Conservation (phyloP, 1,140 invertebrate genomes). For the Bombus pyrosoma region DNA sequence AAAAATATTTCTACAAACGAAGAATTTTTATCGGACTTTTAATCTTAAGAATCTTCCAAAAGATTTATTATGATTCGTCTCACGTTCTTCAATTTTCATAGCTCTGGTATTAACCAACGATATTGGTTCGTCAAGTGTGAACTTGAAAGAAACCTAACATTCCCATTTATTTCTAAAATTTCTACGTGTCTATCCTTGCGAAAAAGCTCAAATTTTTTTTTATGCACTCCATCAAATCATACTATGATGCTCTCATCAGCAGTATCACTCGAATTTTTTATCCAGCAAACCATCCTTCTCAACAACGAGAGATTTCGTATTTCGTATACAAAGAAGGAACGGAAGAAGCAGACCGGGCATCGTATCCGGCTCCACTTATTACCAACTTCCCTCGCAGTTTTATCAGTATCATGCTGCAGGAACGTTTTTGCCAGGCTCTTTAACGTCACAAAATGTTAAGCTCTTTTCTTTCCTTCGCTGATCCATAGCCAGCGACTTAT, state of each 20-base stretch:
- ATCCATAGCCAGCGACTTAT: conserved; percentile 22
- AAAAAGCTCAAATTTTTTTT: not conserved
- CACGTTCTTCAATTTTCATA: too few relatives aligned
- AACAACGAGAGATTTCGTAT: not conserved
- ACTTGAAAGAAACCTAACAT: not conserved
- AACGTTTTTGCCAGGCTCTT: conserved; percentile 8
- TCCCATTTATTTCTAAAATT: not conserved
- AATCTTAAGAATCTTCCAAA: too few relatives aligned
- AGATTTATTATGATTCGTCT: too few relatives aligned
- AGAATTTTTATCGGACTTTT: not conserved
- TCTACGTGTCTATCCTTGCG: not conserved
- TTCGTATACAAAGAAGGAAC: not conserved
- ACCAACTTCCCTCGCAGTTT: not conserved
- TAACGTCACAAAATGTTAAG: conserved; percentile 29
- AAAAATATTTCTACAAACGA: not conserved
- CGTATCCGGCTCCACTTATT: conserved; percentile 12
- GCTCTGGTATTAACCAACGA: not conserved
- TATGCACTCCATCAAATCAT: too few relatives aligned
- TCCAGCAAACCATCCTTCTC: not conserved
- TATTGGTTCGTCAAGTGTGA: too few relatives aligned
- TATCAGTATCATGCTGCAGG: conserved; percentile 2
- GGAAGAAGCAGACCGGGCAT: not conserved
- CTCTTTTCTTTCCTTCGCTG: not conserved
- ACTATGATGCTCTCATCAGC: not conserved
- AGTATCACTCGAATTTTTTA: not conserved